phyloP scores from a whole-genome alignment of 2,113 vertebrate species.

The Daboia siamensis region DNA sequence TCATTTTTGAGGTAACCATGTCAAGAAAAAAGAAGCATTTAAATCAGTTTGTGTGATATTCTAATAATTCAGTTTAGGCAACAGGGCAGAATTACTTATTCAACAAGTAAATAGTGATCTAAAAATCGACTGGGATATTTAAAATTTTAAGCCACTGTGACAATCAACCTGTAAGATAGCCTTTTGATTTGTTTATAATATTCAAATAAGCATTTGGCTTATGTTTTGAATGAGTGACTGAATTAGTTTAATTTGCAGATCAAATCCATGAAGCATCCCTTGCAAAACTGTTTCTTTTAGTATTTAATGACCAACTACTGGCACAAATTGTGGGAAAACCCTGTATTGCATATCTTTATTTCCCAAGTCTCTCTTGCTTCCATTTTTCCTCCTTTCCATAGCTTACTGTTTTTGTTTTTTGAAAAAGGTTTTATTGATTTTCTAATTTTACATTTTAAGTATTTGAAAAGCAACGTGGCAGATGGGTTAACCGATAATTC shows the following conservation, averaged over 20 bases:
- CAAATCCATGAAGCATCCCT: constrained; percentile 4
- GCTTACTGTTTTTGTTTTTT: background rate
- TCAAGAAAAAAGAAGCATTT: background rate
- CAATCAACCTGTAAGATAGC: constrained; percentile 15
- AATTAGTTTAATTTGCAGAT: constrained; percentile 35
- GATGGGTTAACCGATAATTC: too few relatives aligned
- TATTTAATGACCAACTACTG: background rate
- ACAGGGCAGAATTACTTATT: background rate
- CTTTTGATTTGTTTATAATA: background rate
- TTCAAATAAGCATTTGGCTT: background rate
- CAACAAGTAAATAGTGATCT: background rate
- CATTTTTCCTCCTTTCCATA: background rate
- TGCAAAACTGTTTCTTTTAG: background rate
- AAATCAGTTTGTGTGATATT: background rate
- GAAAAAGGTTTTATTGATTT: too few relatives aligned
- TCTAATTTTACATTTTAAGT: too few relatives aligned
- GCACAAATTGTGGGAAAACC: background rate
- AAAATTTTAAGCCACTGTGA: constrained; percentile 23
- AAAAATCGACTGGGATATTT: background rate
- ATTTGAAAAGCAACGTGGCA: too few relatives aligned
- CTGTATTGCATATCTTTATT: background rate
- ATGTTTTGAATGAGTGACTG: constrained; percentile 30
- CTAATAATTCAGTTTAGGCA: background rate
- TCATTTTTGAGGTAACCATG: background rate
- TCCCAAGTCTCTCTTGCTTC: background rate